Evolutionary conservation across 2,113 vertebrate species (phyloP), one percentile per base, ranked within the genome.

Genomic region (Podarcis muralis): DNA sequence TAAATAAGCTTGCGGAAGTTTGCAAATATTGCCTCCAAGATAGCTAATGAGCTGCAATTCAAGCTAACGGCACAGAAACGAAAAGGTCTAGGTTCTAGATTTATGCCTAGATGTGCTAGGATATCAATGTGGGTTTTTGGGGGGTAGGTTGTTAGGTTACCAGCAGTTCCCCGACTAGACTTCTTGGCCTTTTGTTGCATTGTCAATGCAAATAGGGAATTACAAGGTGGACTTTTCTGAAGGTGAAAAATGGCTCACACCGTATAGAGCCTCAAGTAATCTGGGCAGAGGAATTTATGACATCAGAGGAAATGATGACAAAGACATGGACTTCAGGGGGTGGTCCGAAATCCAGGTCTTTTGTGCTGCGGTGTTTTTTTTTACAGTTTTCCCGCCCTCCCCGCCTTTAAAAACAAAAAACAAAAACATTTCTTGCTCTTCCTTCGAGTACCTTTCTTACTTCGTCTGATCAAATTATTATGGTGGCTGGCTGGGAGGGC

Each of bases 11-110:
- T 37, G 43, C 1, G 16, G 13, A 76, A 65, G 87, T 95, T 89
- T 0, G 0, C 91, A 90, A 85, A 71, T 85, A 87, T 95, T 93
- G 94, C 88, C 76, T 90, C 85, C 92, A 95, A 92, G 94, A 92
- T 6, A 91, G 74, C 85, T 83, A 82, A 81, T 85, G 83, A 69
- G 62, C 37, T 35, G 78, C 57, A 92, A 86, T 93, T 76, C 76
- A 88, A 1, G 72, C 76, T 88, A 62, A 88, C 93, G 92, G 92
- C 93, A 72, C 81, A 82, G 48, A 93, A 93, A 92, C 88, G 90
- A 81, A 94, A 74, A 84, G 90, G 40, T 81, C 84, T 90, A 92
- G 75, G 87, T 92, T 94, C 90, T 78, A 62, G 15, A 68, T 83
- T 48, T 82, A 37, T 76, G 20, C n/a, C 59, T 77, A 13, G 40